Evolutionary conservation across 2,888 invertebrate genomes (phyloP).

Genomic region (Dioctria rufipes): DNA sequence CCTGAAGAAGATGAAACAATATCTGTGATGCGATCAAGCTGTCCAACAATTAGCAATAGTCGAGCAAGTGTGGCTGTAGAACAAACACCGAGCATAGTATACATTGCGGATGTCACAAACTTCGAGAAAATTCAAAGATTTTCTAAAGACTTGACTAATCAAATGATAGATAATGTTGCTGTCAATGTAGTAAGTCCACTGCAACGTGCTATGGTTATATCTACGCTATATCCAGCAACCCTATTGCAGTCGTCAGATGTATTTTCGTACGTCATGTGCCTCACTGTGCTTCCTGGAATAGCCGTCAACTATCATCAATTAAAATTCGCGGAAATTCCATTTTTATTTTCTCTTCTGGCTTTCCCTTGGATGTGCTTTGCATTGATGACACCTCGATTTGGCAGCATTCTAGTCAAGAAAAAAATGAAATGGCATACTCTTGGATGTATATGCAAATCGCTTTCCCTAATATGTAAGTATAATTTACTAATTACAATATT

Average conservation of each 20-base stretch:
- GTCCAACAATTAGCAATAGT: constrained; percentile 67
- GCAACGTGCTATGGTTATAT: constrained; percentile 67
- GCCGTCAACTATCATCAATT: constrained; percentile 69
- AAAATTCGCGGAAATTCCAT: constrained; percentile 70
- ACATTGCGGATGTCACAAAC: constrained; percentile 35
- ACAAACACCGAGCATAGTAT: constrained; percentile 56
- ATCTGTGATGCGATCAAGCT: constrained; percentile 69
- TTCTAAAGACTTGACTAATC: constrained; percentile 66
- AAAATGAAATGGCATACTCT: constrained; percentile 69
- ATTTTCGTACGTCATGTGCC: constrained; percentile 70
- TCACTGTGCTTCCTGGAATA: constrained; percentile 69
- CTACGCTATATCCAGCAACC: constrained; percentile 69
- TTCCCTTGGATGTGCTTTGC: constrained; percentile 71
- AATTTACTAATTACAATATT: not conserved
- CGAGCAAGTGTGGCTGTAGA: constrained; percentile 27
- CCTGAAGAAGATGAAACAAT: constrained; percentile 70
- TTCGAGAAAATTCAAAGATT: constrained; percentile 65
- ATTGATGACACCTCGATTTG: constrained; percentile 70
- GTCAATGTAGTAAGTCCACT: constrained; percentile 67
- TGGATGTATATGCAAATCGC: constrained; percentile 68
- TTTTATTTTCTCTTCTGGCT: constrained; percentile 69
- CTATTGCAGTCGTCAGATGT: constrained; percentile 68
- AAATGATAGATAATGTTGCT: constrained; percentile 66
- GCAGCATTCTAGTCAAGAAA: constrained; percentile 66
- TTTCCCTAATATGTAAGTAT: constrained; percentile 68